These are phyloP conservation scores for Urocitellus parryii DNA, from an alignment of 2,113 vertebrate species.

Conservation along the genomic window DNA sequence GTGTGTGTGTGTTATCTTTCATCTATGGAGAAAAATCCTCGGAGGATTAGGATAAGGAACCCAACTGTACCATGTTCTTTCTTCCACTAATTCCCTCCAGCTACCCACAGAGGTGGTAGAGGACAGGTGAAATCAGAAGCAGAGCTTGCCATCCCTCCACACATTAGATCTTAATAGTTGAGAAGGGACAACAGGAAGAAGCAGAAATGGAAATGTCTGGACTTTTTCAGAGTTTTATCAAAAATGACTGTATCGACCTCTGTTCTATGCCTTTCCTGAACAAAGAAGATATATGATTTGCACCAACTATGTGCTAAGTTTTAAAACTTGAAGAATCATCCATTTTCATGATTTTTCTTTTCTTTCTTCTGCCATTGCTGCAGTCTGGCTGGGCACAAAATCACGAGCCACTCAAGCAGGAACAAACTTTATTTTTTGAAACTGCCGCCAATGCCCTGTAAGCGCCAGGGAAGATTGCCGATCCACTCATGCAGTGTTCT, in stretches of 20 bases:
- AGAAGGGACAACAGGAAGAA: neutral
- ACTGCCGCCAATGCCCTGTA: too few relatives aligned
- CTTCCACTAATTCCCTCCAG: neutral
- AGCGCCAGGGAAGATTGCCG: too few relatives aligned
- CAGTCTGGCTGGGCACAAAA: too few relatives aligned
- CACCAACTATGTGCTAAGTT: neutral
- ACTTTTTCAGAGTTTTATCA: constrained; percentile 28
- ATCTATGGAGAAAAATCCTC: neutral
- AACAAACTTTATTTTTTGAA: too few relatives aligned
- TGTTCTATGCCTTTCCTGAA: neutral
- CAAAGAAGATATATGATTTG: neutral
- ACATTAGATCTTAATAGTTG: neutral
- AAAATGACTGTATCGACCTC: neutral
- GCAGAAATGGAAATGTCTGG: neutral
- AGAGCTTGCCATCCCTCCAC: too few relatives aligned
- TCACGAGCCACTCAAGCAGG: too few relatives aligned
- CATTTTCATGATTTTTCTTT: neutral
- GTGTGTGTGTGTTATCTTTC: neutral
- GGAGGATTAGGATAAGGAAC: neutral
- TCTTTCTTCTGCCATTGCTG: neutral
- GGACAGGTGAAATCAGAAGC: neutral
- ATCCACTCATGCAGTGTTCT: too few relatives aligned
- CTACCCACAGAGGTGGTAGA: neutral
- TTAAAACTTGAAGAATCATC: neutral
- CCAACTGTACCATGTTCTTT: neutral